phyloP scores from a whole-genome alignment of 2,888 invertebrate species.

The Gryllus longicercus region DNA sequence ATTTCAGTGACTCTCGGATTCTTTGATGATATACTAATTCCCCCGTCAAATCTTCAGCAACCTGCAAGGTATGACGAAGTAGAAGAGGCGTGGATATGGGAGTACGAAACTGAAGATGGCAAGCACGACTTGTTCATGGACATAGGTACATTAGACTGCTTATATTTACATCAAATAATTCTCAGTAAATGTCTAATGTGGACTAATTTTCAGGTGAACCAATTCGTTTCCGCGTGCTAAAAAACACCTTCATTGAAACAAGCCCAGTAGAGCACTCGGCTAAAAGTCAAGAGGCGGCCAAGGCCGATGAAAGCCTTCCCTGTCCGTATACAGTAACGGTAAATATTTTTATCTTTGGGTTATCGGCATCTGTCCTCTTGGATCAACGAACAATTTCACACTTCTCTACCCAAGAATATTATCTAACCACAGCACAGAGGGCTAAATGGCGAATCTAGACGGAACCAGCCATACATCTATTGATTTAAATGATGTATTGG shows the following conservation, averaged over 20 bases:
- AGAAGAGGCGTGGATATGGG: conserved; percentile 96
- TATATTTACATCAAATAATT: not conserved
- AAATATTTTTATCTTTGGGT: not conserved
- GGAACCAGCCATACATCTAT: too few relatives aligned
- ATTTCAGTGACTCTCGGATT: conserved; percentile 83
- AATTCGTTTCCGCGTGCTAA: not conserved
- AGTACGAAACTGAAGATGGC: conserved; percentile 78
- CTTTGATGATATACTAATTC: conserved; percentile 94
- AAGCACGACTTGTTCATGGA: conserved; percentile 94
- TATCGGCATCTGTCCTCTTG: too few relatives aligned
- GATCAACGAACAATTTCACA: too few relatives aligned
- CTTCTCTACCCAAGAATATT: too few relatives aligned
- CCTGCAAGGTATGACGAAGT: conserved; percentile 89
- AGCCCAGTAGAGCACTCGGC: not conserved
- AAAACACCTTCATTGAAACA: not conserved
- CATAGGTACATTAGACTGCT: conserved; percentile 55
- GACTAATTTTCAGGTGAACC: not conserved
- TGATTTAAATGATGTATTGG: too few relatives aligned
- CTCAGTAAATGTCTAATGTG: not conserved
- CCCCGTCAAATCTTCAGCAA: conserved; percentile 85
- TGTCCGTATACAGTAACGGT: not conserved
- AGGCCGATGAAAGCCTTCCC: not conserved
- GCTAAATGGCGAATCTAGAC: too few relatives aligned
- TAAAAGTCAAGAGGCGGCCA: not conserved
- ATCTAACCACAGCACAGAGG: too few relatives aligned